phyloP scores from a whole-genome alignment of 2,113 vertebrate species.

The Pomatostomus ruficeps region DNA sequence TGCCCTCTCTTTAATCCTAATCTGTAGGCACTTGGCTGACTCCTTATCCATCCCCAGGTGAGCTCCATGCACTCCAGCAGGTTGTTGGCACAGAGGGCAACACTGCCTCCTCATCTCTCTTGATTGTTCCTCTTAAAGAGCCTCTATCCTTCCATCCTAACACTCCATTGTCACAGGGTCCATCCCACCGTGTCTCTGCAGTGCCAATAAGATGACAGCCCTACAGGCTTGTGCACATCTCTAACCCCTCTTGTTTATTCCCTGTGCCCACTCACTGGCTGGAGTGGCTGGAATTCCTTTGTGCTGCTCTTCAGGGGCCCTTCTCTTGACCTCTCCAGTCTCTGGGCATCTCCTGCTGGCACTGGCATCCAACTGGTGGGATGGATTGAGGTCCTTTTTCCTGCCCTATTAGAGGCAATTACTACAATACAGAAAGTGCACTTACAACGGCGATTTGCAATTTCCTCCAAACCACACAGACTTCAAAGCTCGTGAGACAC shows the following conservation, averaged over 20 bases:
- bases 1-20: not conserved
- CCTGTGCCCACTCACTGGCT: not conserved
- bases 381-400: not conserved
- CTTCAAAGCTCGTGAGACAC: constrained; percentile 20
- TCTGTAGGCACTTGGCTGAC: not conserved
- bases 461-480: constrained; percentile 3
- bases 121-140: not conserved
- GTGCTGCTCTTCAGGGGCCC: not conserved
- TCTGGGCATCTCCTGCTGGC: not conserved
- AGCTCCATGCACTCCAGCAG: not conserved
- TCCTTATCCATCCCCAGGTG: not conserved
- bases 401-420: not conserved
- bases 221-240: not conserved
- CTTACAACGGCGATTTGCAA: not conserved
- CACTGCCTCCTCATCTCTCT: not conserved
- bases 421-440: not conserved
- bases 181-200: not conserved
- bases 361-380: not conserved
- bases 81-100: not conserved
- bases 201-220: not conserved
- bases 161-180: not conserved
- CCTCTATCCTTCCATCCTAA: not conserved
- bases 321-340: not conserved
- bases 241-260: not conserved
- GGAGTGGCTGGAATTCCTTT: not conserved